Evolutionary conservation across 2,113 vertebrate species (phyloP), one percentile per base, ranked within the genome.

Genomic region (Poicephalus meyeri): DNA sequence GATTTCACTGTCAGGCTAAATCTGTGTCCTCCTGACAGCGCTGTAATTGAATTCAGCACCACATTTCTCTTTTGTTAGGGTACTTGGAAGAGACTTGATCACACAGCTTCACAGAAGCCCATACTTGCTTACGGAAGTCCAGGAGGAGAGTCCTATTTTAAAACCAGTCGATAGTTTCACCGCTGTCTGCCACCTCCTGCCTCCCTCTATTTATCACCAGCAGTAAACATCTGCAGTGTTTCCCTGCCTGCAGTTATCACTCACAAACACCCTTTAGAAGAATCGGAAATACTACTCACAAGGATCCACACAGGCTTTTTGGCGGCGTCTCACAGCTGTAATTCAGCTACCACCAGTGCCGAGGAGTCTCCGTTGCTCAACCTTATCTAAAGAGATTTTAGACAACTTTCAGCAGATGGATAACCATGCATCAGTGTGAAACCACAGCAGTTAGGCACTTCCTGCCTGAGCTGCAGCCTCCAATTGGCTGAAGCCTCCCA

Each of bases 281-380:
- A 60, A 84, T 8, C 35, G 91, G 65, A 88, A 94, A 79, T 26
- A 7, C 70, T 97, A 97, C 95, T 96, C 88, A 97, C 94, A 28
- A 33, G 31, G 26, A 92, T 95, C 89, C 66, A 33, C 56, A 19
- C 9, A 20, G 64, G 65, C 15, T 83, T 70, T 87, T 60, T 64
- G 66, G 74, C 76, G 86, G 52, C 0, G 21, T 25, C n/a, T 81
- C 35, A n/a, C 69, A 47, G 72, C 78, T 21, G 85, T 25, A 60
- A 29, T 8, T 71, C 68, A 47, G 89, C 89, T 69, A 9, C 31
- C 19, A 16, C 41, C 61, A 41, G 88, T 1, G 0, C 60, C n/a
- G 46, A n/a, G 42, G 49, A 87, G 52, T 42, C 60, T 92, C 65
- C 1, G 2, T 71, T 0, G 6, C 56, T 42, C 28, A 19, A 20